These are phyloP conservation scores for Muntiacus muntjak DNA, from an alignment of 2,113 vertebrate species.

Conservation along the genomic window DNA sequence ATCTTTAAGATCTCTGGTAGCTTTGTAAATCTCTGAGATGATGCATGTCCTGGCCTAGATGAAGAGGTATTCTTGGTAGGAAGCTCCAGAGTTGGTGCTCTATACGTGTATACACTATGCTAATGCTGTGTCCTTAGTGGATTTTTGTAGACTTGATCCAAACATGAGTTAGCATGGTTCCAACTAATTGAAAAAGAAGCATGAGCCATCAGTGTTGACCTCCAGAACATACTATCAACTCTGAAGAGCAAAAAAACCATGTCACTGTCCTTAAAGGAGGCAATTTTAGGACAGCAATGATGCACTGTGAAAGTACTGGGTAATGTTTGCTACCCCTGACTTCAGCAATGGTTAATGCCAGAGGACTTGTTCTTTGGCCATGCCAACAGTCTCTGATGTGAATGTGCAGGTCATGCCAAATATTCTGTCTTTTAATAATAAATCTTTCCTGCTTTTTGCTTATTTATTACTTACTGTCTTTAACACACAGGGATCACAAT, in stretches of 20 bases:
- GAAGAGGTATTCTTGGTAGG: background rate
- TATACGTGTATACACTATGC: background rate
- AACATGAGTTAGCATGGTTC: background rate
- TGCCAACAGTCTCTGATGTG: background rate
- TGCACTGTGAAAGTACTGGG: accelerated
- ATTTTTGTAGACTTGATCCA: background rate
- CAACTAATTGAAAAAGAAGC: background rate
- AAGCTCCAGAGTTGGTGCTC: background rate
- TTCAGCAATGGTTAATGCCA: background rate
- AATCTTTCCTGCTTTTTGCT: background rate
- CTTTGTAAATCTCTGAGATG: background rate
- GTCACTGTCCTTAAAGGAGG: background rate
- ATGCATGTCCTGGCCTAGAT: background rate
- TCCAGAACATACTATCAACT: background rate
- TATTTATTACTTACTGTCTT: background rate
- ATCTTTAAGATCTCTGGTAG: background rate
- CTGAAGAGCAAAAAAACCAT: background rate
- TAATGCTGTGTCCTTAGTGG: background rate
- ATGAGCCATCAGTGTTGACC: background rate
- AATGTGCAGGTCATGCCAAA: background rate
- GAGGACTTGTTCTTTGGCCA: background rate
- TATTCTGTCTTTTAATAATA: background rate
- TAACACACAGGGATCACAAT: background rate
- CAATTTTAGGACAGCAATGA: background rate
- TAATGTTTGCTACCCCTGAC: accelerated